phyloP scores from a whole-genome alignment of 2,113 vertebrate genomes.

The Sarotherodon lohbergeri region DNA sequence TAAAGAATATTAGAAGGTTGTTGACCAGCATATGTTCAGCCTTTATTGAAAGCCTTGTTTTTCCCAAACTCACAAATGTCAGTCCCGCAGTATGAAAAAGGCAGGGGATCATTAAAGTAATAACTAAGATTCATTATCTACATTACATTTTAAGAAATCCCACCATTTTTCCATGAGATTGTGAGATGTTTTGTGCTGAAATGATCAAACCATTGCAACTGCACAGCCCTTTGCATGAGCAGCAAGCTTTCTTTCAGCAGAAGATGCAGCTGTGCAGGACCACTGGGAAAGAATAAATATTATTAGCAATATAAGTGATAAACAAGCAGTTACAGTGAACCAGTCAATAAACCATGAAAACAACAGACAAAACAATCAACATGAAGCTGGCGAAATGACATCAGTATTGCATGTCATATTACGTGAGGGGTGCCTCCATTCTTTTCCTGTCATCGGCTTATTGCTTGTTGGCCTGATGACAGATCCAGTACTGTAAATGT shows the following conservation, averaged over 20 bases:
- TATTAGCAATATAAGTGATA: neutral
- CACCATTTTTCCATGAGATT: neutral
- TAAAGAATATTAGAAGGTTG: neutral
- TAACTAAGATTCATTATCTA: neutral
- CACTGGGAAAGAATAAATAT: neutral
- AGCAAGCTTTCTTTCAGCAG: neutral
- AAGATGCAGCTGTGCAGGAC: neutral
- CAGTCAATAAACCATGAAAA: neutral
- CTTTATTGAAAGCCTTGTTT: neutral
- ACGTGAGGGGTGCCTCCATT: neutral
- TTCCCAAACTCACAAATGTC: neutral
- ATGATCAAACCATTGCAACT: neutral
- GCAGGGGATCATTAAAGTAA: neutral
- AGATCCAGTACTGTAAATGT: neutral
- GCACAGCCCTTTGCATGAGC: neutral
- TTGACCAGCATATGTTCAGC: neutral
- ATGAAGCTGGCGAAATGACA: neutral
- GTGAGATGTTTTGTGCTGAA: neutral
- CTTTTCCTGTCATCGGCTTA: neutral
- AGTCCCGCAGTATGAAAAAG: neutral
- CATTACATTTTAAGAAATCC: neutral
- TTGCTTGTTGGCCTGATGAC: neutral
- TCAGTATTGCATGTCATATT: neutral
- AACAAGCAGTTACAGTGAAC: neutral
- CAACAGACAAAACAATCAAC: neutral